These are phyloP conservation scores for Pseudoatta argentina DNA, from an alignment of 1,140 invertebrate species.

Conservation along the genomic window DNA sequence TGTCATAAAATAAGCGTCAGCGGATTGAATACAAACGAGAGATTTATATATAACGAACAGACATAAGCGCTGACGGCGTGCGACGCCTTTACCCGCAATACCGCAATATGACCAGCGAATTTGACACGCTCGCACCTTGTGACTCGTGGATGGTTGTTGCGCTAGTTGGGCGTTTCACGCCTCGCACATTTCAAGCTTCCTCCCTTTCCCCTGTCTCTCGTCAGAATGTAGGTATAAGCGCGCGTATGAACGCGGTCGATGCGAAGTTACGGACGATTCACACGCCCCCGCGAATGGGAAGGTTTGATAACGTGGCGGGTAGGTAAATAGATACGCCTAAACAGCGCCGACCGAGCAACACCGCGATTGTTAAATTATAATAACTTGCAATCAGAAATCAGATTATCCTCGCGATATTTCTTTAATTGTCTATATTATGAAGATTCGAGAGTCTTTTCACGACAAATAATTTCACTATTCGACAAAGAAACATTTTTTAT, in stretches of 20 bases:
- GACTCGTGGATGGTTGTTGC: constrained; percentile 41
- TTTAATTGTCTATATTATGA: not conserved
- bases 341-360: constrained; percentile 26
- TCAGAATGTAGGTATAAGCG: constrained; percentile 34
- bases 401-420: not conserved
- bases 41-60: constrained; percentile 52
- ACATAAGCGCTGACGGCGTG: constrained; percentile 35
- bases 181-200: constrained; percentile 32
- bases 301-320: constrained; percentile 31
- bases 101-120: constrained; percentile 58
- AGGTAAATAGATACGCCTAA: not conserved
- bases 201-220: not conserved
- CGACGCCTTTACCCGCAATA: constrained; percentile 52
- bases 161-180: constrained; percentile 54
- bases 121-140: constrained; percentile 57
- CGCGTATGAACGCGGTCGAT: constrained; percentile 46
- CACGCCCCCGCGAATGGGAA: constrained; percentile 22
- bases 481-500: no score
- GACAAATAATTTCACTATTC: not conserved
- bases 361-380: constrained; percentile 39
- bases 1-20: constrained; percentile 52
- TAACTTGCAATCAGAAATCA: constrained; percentile 18
- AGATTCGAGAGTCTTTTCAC: not conserved
- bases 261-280: constrained; percentile 57
- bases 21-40: constrained; percentile 62